Base-by-base conservation (phyloP, 2,888 invertebrate genomes). In the Parnassius apollo region DNA sequence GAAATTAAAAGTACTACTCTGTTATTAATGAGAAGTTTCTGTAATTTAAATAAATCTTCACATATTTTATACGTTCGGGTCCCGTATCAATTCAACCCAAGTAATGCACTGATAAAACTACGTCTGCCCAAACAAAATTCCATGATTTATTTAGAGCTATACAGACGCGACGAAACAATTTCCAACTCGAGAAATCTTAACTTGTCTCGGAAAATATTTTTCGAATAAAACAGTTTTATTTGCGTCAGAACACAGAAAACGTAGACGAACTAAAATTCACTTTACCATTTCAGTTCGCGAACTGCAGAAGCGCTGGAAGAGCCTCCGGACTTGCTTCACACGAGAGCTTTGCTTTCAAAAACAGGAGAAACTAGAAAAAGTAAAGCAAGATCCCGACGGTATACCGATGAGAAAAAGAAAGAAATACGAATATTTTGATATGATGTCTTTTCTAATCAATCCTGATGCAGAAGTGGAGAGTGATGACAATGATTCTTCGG, bases 291-390 rank as follows among this genome's bases (percentile, higher is more conserved):
- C 75, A 82, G 82, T 71, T 57, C 74, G 76, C 63, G 81, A 83
- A 64, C 65, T 86, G 0, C 80, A 82, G 62, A 80, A 74, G 64
- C 80, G 83, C 8, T 85, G 82, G 84, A 86, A 83, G 62, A 85
- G 80, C 57, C 77, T 83, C 7, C 73, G 84, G 54, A 83, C 83
- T 2, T 85, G 82, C 63, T 86, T 85, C 75, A 73, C 80, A 2
- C 73, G 85, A 69, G 82, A 87, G 70, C 62, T 84, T 0, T 60
- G 68, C 0, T 46, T 75, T 2, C 82, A 83, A 59, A 80, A 72
- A 62, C 81, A 75, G 67, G 82, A 84, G 49, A 65, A 66, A 9
- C 10, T 62, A n/a, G 82, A 84, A 50, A 65, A 66, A 9, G 10
- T 62, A n/a, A 71, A 73, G 42, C 45, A 22, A 22, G 25, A 56